A percentile compares a stretch with the other conserved stretches of the same genome.
phyloP scores from a whole-genome alignment of 2,113 vertebrate species.

The Dipodomys stephensi region DNA sequence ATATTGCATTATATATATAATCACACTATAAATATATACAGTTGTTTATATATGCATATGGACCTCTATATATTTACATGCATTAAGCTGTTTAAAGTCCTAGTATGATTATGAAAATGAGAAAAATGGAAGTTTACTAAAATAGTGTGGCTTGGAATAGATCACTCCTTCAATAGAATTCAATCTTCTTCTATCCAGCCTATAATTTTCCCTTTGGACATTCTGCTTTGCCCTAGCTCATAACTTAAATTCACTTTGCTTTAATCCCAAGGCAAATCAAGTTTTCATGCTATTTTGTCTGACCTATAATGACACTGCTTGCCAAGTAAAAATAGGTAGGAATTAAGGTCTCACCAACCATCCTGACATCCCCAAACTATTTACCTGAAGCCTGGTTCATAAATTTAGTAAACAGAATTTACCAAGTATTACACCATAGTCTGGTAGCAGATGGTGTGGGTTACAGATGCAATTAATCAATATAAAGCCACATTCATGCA shows the following conservation, averaged over 20 bases:
- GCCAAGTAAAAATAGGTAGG: fast-evolving
- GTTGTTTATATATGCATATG: too few relatives aligned
- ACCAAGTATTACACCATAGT: not conserved
- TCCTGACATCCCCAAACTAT: not conserved
- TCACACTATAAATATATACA: too few relatives aligned
- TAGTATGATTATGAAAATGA: not conserved
- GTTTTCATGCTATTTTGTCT: not conserved
- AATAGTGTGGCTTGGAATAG: not conserved
- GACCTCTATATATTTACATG: too few relatives aligned
- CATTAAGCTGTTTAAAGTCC: too few relatives aligned
- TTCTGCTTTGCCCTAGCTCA: too few relatives aligned
- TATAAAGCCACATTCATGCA: too few relatives aligned
- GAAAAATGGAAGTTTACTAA: not conserved
- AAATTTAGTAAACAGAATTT: too few relatives aligned
- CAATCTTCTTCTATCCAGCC: too few relatives aligned
- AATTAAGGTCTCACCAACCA: not conserved
- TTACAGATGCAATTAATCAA: too few relatives aligned
- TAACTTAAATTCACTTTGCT: not conserved
- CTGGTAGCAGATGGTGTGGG: too few relatives aligned
- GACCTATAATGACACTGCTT: not conserved
- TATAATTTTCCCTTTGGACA: not conserved
- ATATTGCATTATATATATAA: too few relatives aligned
- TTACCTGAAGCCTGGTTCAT: not conserved
- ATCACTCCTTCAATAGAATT: not conserved
- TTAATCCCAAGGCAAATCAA: not conserved